Evolutionary conservation across 1,140 invertebrate species (phyloP).

Genomic region (Leptonema lineaticorne): DNA sequence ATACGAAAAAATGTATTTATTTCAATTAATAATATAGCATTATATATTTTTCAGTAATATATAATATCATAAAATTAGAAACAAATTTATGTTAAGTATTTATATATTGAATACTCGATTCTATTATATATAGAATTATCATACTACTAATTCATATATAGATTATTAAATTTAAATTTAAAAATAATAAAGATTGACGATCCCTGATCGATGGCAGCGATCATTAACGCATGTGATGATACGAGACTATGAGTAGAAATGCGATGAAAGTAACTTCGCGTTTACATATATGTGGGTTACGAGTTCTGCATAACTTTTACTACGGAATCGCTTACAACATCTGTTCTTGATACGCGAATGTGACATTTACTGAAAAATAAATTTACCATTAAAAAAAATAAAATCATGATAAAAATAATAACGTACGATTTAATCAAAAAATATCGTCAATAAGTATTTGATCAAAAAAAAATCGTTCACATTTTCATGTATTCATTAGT

Average conservation of each 20-base stretch:
- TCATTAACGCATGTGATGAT: conserved; percentile 21
- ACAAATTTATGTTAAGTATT: too few relatives aligned
- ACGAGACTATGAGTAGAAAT: conserved; percentile 1
- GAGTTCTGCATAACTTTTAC: conserved; percentile 26
- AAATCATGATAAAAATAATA: background rate
- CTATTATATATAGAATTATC: background rate
- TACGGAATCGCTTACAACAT: conserved; percentile 9
- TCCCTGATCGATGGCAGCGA: background rate
- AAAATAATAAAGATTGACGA: background rate
- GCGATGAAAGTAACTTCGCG: conserved; percentile 22
- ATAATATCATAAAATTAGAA: too few relatives aligned
- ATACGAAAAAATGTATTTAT: too few relatives aligned
- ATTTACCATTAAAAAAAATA: too few relatives aligned
- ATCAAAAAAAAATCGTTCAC: too few relatives aligned
- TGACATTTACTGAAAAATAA: too few relatives aligned
- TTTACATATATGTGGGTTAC: conserved; percentile 13
- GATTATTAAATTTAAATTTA: background rate
- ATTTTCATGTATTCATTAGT: background rate
- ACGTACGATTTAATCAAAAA: background rate
- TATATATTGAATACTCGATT: too few relatives aligned
- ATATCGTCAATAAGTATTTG: background rate
- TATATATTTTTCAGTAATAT: too few relatives aligned
- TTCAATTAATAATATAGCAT: too few relatives aligned
- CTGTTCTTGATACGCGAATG: too few relatives aligned
- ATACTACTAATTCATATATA: background rate